These are phyloP conservation scores for Eolophus roseicapilla DNA, from an alignment of 2,113 vertebrate species.

Conservation along the genomic window DNA sequence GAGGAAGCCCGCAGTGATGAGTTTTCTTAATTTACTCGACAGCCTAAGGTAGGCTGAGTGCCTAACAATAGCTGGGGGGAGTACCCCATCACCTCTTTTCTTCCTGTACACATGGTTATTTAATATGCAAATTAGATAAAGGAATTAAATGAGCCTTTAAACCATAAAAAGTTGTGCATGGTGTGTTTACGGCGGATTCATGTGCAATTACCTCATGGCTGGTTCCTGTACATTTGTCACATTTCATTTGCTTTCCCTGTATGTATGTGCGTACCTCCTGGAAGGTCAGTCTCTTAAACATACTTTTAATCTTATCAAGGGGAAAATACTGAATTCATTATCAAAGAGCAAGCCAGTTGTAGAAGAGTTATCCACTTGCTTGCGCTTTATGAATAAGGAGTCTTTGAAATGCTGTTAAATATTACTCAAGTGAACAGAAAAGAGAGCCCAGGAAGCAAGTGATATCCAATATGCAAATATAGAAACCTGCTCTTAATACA, in stretches of 20 bases:
- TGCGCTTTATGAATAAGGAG: background rate
- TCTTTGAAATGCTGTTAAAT: background rate
- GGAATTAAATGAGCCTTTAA: slow-evolving; percentile 18
- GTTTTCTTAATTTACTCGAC: background rate
- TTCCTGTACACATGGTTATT: background rate
- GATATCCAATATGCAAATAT: background rate
- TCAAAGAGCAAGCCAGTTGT: background rate
- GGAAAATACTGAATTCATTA: slow-evolving; percentile 4
- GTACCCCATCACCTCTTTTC: background rate
- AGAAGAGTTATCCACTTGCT: background rate
- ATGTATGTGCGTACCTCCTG: background rate
- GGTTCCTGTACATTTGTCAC: slow-evolving; percentile 14
- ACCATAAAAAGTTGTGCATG: background rate
- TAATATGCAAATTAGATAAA: background rate
- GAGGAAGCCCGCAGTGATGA: background rate
- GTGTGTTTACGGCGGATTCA: background rate
- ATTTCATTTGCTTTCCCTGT: background rate
- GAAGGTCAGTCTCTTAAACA: background rate
- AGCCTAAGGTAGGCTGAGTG: background rate
- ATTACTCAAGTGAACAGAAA: background rate
- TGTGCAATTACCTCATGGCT: background rate
- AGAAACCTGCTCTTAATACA: background rate
- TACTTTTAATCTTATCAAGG: background rate
- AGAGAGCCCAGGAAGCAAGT: background rate
- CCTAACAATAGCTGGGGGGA: background rate